Evolutionary conservation across 2,888 invertebrate genomes (phyloP).

Genomic region (Ectobius pallidus): DNA sequence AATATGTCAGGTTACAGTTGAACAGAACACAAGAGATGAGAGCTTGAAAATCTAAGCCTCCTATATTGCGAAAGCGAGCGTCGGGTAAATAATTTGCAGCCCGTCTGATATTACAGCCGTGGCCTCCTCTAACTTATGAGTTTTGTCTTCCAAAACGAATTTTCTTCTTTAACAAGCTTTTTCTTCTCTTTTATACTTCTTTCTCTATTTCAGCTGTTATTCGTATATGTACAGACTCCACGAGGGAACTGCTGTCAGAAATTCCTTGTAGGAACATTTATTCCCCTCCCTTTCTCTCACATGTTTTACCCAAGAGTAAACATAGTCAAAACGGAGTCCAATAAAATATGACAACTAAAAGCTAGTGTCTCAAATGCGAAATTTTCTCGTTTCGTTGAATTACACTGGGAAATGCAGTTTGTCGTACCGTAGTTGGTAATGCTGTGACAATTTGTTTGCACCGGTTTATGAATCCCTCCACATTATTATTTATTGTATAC

Average conservation of each 20-base stretch:
- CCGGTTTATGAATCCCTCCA: too few species aligned
- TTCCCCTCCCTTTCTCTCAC: neutral
- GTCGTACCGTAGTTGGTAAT: neutral
- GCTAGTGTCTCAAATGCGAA: neutral
- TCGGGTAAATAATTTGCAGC: slow-evolving; percentile 18
- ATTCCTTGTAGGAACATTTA: slow-evolving; percentile 18
- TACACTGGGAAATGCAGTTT: neutral
- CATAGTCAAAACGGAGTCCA: slow-evolving; percentile 7
- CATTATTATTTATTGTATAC: too few species aligned
- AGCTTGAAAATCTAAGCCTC: too few species aligned
- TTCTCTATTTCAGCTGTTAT: neutral
- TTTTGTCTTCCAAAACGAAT: slow-evolving; percentile 30
- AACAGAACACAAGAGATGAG: too few species aligned
- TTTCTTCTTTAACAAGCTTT: slow-evolving; percentile 26
- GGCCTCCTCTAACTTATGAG: slow-evolving; percentile 21
- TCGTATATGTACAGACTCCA: neutral
- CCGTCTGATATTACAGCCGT: slow-evolving; percentile 2
- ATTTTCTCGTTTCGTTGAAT: neutral
- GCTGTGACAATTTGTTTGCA: too few species aligned
- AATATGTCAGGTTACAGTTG: too few species aligned
- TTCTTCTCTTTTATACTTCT: neutral
- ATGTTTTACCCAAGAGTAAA: slow-evolving; percentile 10
- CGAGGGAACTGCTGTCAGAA: slow-evolving; percentile 13
- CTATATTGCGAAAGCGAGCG: too few species aligned
- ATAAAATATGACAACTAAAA: slow-evolving; percentile 27